Evolutionary conservation across 2,888 invertebrate genomes (phyloP), one percentile per base, ranked within the genome.

Genomic region (Gryllus longicercus): DNA sequence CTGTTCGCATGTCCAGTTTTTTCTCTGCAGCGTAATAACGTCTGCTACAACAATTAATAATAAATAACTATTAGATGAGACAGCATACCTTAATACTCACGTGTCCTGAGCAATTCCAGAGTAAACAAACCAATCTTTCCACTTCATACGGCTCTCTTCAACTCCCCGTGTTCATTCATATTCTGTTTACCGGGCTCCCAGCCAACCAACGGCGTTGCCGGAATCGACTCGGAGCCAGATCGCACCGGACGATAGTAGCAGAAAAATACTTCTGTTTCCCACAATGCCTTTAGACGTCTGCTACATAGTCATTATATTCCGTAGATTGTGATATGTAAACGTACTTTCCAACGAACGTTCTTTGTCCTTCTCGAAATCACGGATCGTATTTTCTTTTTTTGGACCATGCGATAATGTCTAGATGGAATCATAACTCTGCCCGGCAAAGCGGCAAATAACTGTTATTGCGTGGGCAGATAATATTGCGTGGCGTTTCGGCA

Each of bases 381-480:
- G n/a, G 63, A 63, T n/a, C 63, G 63, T 63, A 63, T 63, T 18
- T 63, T 51, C 21, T 51, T 63, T 18, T 63, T 63, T 3, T 3
- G 63, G 14, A 14, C 63, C 63, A 63, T 14, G 63, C 63, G 63
- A 63, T 63, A 63, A 63, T 63, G 63, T 63, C n/a, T 14, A 63
- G 63, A 63, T 63, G 63, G n/a, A 63, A 63, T 63, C 63, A n/a
- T 18, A 18, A 14, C 63, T n/a, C 63, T 63, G 63, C 14, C 63
- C 63, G 8, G 63, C n/a, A 63, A 63, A 63, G 63, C 63, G 63
- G n/a, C 63, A 63, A 63, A 63, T 63, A 63, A 63, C 63, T 63
- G 63, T 63, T 63, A 63, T 63, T 63, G 63, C 63, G n/a, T n/a
- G n/a, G 63, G 63, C 16, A 63, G 63, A 63, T 63, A 63, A 16